Evolutionary conservation across 2,888 invertebrate species (phyloP).

Genomic region (Brachypterus glaber): DNA sequence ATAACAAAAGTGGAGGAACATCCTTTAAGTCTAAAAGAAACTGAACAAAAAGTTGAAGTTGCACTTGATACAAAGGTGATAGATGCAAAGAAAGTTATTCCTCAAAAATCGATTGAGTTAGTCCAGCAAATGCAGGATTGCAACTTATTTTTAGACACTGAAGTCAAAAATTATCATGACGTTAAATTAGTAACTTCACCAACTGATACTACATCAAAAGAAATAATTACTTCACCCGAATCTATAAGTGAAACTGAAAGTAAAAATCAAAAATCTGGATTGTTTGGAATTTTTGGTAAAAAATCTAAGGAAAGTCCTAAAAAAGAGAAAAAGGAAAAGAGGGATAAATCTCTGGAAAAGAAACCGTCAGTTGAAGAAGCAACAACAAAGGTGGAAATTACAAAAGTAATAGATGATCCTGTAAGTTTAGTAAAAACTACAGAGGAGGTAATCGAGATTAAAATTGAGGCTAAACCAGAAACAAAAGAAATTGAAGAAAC

Average conservation of each 20-base stretch:
- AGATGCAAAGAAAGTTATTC: background rate
- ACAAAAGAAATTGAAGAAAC: background rate
- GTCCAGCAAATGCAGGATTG: conserved; percentile 1
- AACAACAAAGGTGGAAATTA: too few species aligned
- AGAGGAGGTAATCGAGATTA: too few species aligned
- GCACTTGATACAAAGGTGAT: background rate
- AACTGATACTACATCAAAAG: background rate
- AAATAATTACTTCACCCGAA: too few species aligned
- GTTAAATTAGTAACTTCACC: background rate
- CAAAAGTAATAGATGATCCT: too few species aligned
- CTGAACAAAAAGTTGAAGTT: too few species aligned
- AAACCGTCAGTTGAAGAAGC: too few species aligned
- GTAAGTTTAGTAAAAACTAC: too few species aligned
- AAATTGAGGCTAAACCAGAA: too few species aligned
- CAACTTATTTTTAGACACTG: background rate
- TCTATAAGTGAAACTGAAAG: conserved; percentile 17
- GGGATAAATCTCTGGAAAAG: too few species aligned
- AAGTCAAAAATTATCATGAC: conserved; percentile 1
- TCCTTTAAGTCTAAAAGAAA: too few species aligned
- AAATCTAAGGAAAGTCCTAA: conserved; percentile 24
- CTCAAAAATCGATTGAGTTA: background rate
- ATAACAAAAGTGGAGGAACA: conserved; percentile 19
- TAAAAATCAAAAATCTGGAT: conserved; percentile 11
- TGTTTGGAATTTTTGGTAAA: conserved; percentile 27
- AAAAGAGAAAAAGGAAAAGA: conserved; percentile 20